phyloP scores from a whole-genome alignment of 92 coral and sea anemone species.

The Phymanthus crucifer region DNA sequence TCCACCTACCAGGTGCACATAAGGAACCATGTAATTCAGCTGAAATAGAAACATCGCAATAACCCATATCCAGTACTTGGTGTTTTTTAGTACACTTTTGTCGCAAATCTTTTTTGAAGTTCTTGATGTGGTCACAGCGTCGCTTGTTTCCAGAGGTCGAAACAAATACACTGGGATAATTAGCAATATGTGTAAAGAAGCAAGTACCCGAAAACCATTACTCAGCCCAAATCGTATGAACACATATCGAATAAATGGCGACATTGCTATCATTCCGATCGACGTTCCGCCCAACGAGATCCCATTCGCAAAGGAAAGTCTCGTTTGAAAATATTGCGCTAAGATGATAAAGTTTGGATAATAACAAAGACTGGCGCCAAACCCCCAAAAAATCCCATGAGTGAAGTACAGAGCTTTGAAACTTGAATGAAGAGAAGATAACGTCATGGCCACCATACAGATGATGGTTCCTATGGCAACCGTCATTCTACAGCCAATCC shows the following conservation, averaged over 20 bases:
- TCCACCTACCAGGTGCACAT: slow-evolving; percentile 35
- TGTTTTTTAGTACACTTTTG: slow-evolving; percentile 9
- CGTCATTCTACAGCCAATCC: slow-evolving; percentile 23
- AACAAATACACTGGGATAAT: slow-evolving; percentile 22
- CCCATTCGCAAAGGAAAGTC: slow-evolving; percentile 26
- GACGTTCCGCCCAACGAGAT: slow-evolving; percentile 26
- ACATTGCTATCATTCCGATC: slow-evolving; percentile 22
- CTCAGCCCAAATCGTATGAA: slow-evolving; percentile 19
- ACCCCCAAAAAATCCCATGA: slow-evolving; percentile 21
- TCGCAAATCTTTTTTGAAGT: not conserved
- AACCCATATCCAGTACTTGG: slow-evolving; percentile 12
- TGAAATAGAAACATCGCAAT: slow-evolving; percentile 22
- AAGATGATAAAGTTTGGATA: slow-evolving; percentile 17
- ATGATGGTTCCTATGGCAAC: slow-evolving; percentile 26
- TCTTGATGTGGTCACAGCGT: not conserved
- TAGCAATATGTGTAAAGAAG: not conserved
- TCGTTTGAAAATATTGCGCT: slow-evolving; percentile 19
- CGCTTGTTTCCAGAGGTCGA: slow-evolving; percentile 16
- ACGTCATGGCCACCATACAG: not conserved
- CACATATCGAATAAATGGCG: slow-evolving; percentile 25
- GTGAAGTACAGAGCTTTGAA: slow-evolving; percentile 28
- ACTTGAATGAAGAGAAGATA: slow-evolving; percentile 18
- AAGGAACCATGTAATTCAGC: slow-evolving; percentile 36
- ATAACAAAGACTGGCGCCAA: slow-evolving; percentile 23
- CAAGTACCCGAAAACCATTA: slow-evolving; percentile 9